phyloP scores from a whole-genome alignment of 2,888 invertebrate species.

The Drosophila longiperda region DNA sequence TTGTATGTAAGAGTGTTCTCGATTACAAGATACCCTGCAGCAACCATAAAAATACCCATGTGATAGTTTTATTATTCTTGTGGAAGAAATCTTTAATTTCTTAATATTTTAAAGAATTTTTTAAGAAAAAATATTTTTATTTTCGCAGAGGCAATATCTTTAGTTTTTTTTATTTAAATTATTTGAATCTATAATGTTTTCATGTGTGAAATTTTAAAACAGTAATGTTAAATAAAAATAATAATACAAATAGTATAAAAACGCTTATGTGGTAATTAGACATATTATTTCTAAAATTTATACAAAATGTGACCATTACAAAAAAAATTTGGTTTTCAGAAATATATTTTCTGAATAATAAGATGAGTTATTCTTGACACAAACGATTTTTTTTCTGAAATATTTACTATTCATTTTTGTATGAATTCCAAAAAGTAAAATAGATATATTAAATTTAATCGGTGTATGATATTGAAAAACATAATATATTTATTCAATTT shows the following conservation, averaged over 20 bases:
- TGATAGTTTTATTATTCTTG: neutral
- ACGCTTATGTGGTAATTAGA: neutral
- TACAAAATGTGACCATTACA: neutral
- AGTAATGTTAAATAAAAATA: neutral
- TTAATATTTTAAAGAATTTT: neutral
- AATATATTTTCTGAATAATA: neutral
- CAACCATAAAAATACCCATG: neutral
- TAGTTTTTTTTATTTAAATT: neutral
- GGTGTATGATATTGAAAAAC: neutral
- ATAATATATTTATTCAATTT: neutral
- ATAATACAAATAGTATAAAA: neutral
- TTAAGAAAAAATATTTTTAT: neutral
- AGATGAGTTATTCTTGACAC: neutral
- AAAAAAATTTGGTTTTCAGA: fast-evolving
- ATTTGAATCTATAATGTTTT: neutral
- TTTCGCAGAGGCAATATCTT: neutral
- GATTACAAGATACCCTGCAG: neutral
- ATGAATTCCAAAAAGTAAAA: neutral
- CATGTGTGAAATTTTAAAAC: neutral
- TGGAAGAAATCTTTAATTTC: neutral
- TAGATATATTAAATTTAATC: neutral
- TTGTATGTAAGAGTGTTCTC: neutral
- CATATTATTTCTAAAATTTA: neutral
- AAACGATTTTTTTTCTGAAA: no score
- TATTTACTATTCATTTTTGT: no score